Conservation (phyloP, 2,888 invertebrate genomes). For the Cephus sareptanus region DNA sequence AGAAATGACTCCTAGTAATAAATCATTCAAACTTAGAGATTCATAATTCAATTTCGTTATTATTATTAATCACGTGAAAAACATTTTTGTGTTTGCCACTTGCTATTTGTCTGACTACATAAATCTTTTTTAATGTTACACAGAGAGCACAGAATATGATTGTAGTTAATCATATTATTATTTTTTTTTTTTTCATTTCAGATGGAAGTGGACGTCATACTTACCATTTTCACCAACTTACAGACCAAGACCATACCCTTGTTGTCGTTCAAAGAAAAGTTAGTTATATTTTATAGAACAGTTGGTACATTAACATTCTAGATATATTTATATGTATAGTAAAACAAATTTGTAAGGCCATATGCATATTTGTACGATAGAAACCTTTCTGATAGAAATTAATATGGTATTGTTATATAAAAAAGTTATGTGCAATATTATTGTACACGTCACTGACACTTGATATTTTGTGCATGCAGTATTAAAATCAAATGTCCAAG, state of each 20-base stretch:
- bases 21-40: background rate
- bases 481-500: background rate
- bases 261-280: conserved; percentile 1
- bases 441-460: background rate
- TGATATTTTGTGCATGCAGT: background rate
- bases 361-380: background rate
- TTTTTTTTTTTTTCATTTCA: conserved; percentile 53
- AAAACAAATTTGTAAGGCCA: background rate
- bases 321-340: background rate
- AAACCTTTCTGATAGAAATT: background rate
- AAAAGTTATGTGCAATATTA: background rate
- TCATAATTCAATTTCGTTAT: background rate
- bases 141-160: background rate
- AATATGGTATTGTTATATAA: background rate
- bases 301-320: no score
- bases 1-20: background rate
- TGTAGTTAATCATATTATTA: conserved; percentile 7
- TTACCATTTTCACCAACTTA: conserved; percentile 81
- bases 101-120: background rate
- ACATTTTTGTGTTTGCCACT: background rate
- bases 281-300: background rate
- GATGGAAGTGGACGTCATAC: conserved; percentile 76
- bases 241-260: conserved; percentile 31
- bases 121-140: background rate
- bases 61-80: background rate